Evolutionary conservation across 2,888 invertebrate genomes (phyloP), one percentile per base, ranked within the genome.

Genomic region (Atrina japonica): DNA sequence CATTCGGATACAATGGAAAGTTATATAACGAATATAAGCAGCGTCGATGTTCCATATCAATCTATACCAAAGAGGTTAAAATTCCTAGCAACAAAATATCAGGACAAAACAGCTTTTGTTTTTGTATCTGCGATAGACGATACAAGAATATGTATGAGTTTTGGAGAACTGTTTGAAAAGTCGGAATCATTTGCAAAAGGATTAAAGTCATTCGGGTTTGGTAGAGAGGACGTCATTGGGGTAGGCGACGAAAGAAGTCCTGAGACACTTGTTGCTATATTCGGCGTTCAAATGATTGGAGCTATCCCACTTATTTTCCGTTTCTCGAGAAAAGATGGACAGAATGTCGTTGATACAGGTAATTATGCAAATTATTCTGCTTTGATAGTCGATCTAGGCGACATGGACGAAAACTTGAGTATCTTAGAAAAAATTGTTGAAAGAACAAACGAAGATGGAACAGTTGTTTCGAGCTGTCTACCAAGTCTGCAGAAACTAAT

Each of bases 281-380:
- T 49, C 2, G 61, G 61, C 2, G 25, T 50, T 23, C 61, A 61
- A 50, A 61, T 61, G 50, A 16, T 21, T 14, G 40, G 50, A 21
- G 61, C 61, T 14, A 35, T 61, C n/a, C 61, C 61, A 14, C 35
- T 61, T 25, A 25, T 52, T 63, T 63, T 52, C 23, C 40, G 40
- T n/a, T 52, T 63, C 30, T 18, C 50, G n/a, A 29, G 41, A 18
- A 35, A 9, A 25, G 63, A 63, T 53, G 63, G 63, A 1, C 18
- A 41, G 1, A 52, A 63, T 41, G 7, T 63, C 5, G 3, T 52
- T 5, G 25, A 63, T n/a, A 52, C 27, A 11, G 6, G 50, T 16
- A 18, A 35, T 3, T 52, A 41, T 35, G n/a, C 27, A 41, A 40
- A 40, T 21, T 40, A 25, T 27, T 11, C 40, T 18, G n/a, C 27